A percentile compares a stretch with the other conserved stretches of the same genome.
phyloP scores from a whole-genome alignment of 37 sponge, comb jelly and placozoan species.

The Hormiphora californensis region DNA sequence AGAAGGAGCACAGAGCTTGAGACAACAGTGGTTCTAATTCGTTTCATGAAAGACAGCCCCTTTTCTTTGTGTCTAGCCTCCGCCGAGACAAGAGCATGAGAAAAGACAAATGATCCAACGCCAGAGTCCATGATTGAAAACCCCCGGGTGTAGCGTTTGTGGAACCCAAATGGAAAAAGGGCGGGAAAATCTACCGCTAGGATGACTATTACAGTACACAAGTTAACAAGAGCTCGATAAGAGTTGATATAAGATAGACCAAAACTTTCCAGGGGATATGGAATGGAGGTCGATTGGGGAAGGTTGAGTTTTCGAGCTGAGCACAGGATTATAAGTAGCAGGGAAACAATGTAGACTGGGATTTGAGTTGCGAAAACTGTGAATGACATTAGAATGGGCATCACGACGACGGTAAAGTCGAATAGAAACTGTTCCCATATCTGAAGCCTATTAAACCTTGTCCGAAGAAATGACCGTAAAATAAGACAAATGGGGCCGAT shows the following conservation, averaged over 20 bases:
- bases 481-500: background rate
- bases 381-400: conserved; percentile 59
- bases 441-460: background rate
- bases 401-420: conserved; percentile 50
- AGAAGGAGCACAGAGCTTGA: conserved; percentile 59
- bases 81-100: conserved; percentile 73
- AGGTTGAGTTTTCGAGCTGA: background rate
- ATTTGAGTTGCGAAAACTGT: conserved; percentile 66
- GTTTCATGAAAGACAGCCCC: background rate
- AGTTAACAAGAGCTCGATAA: conserved; percentile 63
- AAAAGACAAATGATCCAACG: conserved; percentile 77
- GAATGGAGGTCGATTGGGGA: conserved; percentile 58
- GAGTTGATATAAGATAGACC: conserved; percentile 56
- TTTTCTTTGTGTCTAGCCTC: conserved; percentile 59
- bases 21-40: background rate
- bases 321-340: background rate
- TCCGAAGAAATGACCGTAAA: background rate
- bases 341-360: background rate
- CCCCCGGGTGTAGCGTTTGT: conserved; percentile 85
- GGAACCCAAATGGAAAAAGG: conserved; percentile 78
- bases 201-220: conserved; percentile 81
- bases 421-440: background rate
- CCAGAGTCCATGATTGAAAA: conserved; percentile 92
- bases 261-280: background rate
- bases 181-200: conserved; percentile 87